These are phyloP conservation scores for Natrix natrix DNA, from an alignment of 2,797 vertebrate species.

Conservation along the genomic window DNA sequence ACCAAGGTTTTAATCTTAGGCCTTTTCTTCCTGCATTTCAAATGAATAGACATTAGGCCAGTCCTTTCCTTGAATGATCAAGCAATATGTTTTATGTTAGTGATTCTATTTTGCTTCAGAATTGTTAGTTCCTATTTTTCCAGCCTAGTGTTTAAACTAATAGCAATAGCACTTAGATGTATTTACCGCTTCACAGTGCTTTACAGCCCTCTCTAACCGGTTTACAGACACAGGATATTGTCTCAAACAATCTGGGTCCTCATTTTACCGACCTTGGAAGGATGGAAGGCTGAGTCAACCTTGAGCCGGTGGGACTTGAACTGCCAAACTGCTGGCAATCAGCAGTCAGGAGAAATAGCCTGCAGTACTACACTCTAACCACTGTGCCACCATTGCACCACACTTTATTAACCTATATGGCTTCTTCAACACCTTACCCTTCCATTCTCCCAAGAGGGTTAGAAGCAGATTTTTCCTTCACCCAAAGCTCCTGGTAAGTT, in stretches of 20 bases:
- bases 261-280: no score
- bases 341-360: no score
- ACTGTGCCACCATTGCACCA: no score
- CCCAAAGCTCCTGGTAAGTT: background rate
- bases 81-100: background rate
- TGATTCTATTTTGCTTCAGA: background rate
- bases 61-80: background rate
- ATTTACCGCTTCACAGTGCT: no score
- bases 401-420: background rate
- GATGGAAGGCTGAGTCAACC: no score
- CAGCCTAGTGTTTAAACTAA: background rate
- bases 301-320: no score
- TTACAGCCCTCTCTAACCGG: no score
- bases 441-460: background rate
- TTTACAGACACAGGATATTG: no score
- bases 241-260: no score
- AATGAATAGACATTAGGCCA: background rate
- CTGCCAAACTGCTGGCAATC: no score
- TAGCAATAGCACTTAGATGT: no score
- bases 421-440: background rate
- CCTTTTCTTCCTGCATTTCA: background rate
- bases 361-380: no score
- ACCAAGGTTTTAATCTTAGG: background rate
- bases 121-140: background rate
- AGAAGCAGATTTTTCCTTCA: background rate